A percentile compares a stretch with the other conserved stretches of the same genome.
phyloP scores from a whole-genome alignment of 2,888 invertebrate genomes.

The Lasioglossum lativentre region DNA sequence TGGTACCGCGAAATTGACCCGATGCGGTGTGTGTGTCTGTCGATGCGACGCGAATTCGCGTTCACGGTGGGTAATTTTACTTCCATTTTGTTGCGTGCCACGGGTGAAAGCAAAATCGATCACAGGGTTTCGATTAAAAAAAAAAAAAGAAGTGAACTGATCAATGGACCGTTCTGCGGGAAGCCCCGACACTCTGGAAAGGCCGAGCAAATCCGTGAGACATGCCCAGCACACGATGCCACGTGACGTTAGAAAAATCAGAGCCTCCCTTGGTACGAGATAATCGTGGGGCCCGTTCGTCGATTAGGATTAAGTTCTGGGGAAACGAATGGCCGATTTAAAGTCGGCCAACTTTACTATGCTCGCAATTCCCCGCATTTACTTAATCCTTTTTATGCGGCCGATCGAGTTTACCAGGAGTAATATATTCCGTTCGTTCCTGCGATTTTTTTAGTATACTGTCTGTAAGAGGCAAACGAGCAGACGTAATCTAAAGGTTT shows the following conservation, averaged over 20 bases:
- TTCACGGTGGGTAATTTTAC: constrained; percentile 1
- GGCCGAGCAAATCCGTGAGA: neutral
- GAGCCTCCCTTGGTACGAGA: neutral
- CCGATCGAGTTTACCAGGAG: neutral
- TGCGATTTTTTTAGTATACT: neutral
- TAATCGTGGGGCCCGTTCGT: neutral
- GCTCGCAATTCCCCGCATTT: neutral
- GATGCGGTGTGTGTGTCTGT: neutral
- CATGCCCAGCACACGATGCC: neutral
- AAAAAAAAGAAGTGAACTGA: neutral
- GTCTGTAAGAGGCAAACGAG: neutral
- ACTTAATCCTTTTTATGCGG: neutral
- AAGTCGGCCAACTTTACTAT: neutral
- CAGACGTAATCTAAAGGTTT: neutral
- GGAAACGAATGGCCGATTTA: neutral
- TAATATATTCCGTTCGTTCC: neutral
- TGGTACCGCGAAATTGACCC: constrained; percentile 8
- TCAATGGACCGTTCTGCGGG: neutral
- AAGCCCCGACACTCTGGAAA: neutral
- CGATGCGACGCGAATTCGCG: neutral
- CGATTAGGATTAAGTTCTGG: neutral
- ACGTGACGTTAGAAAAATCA: neutral
- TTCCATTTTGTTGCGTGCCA: constrained; percentile 3
- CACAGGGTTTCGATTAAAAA: neutral
- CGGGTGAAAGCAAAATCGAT: constrained; percentile 4